Evolutionary conservation across 1,140 invertebrate species (phyloP).

Genomic region (Cydia pomonella): DNA sequence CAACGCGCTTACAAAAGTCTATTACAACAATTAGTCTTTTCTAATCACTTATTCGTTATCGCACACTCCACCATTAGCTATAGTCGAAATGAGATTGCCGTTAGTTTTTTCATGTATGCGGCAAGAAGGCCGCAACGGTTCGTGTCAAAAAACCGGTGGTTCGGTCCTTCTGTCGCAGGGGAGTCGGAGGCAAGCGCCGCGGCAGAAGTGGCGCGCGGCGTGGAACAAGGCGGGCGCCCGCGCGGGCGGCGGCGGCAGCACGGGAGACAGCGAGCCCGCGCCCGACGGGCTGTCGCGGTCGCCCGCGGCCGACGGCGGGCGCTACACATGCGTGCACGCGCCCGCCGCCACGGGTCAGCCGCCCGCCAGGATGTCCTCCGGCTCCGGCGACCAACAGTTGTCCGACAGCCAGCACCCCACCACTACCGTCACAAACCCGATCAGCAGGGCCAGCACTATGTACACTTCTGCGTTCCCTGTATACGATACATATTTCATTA

Average conservation of each 20-base stretch:
- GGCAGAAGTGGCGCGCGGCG: constrained; percentile 65
- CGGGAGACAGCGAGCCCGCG: constrained; percentile 64
- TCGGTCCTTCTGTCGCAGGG: constrained; percentile 56
- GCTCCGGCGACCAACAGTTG: constrained; percentile 88
- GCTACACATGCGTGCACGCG: constrained; percentile 80
- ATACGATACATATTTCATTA: not conserved
- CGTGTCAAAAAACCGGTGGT: constrained; percentile 62
- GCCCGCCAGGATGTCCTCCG: constrained; percentile 83
- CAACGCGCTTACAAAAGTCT: constrained; percentile 38
- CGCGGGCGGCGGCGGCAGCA: constrained; percentile 59
- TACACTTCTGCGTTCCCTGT: constrained; percentile 87
- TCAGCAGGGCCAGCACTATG: constrained; percentile 86
- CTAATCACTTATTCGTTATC: constrained; percentile 47
- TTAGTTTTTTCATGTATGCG: constrained; percentile 68
- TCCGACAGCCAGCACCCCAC: constrained; percentile 88
- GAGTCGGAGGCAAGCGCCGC: constrained; percentile 58
- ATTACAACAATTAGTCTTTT: constrained; percentile 37
- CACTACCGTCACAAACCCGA: constrained; percentile 86
- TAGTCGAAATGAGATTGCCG: constrained; percentile 61
- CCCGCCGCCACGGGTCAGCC: constrained; percentile 84
- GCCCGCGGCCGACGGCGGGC: constrained; percentile 68
- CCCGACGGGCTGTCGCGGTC: constrained; percentile 56
- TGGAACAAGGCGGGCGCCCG: constrained; percentile 60
- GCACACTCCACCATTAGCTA: constrained; percentile 61
- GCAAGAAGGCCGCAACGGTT: constrained; percentile 53